Evolutionary conservation across 2,888 invertebrate species (phyloP).

Genomic region (Eucera pruinosa): DNA sequence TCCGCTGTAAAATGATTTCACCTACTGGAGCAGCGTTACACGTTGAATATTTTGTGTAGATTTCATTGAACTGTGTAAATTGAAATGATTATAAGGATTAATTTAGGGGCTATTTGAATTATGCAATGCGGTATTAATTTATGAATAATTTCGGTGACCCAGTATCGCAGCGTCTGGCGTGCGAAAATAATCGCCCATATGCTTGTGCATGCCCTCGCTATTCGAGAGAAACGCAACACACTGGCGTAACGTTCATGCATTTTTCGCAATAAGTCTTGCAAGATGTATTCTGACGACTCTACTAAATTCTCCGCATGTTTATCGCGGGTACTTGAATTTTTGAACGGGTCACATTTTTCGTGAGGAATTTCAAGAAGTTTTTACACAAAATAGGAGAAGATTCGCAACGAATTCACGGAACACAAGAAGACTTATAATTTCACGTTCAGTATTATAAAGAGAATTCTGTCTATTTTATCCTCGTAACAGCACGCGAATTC

Average conservation of each 20-base stretch:
- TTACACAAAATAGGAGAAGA: too few relatives aligned
- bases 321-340: too few relatives aligned
- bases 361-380: background rate
- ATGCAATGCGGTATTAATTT: slow-evolving; percentile 19
- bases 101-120: slow-evolving; percentile 15
- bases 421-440: too few relatives aligned
- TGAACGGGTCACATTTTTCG: background rate
- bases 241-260: slow-evolving; percentile 4
- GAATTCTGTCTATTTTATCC: too few relatives aligned
- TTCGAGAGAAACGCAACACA: slow-evolving; percentile 23
- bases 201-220: slow-evolving; percentile 14
- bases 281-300: background rate
- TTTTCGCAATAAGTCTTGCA: background rate
- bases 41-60: too few relatives aligned
- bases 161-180: slow-evolving; percentile 7
- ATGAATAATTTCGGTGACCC: slow-evolving; percentile 28
- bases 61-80: background rate
- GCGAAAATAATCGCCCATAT: slow-evolving; percentile 40
- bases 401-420: too few relatives aligned
- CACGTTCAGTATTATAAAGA: too few relatives aligned
- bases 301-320: background rate
- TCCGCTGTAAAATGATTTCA: too few relatives aligned
- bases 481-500: too few relatives aligned
- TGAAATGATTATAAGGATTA: background rate
- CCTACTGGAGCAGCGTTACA: too few relatives aligned